Base-by-base conservation (phyloP, 2,797 vertebrate genomes). In the Amniataba percoides region DNA sequence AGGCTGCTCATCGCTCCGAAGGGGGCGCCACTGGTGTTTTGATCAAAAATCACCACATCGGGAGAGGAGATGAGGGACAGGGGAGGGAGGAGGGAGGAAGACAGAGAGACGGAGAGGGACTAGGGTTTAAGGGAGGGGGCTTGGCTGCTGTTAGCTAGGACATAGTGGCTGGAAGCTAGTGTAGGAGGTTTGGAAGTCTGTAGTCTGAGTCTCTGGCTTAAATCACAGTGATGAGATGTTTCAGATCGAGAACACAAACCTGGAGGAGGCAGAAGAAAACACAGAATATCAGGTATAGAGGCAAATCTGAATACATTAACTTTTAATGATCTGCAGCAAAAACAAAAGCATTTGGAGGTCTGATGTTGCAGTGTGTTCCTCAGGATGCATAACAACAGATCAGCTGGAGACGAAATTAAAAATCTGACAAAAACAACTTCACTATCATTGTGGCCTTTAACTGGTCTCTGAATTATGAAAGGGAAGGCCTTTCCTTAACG, bases 1-100 rank as follows among this genome's bases (percentile, higher is more conserved):
- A 97, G 95, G 96, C 95, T 97, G 77, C 87, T 87, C 98, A 99
- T 99, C 88, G 94, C 94, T 93, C 77, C 68, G 48, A 73, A 75
- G 7, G 68, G 72, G 62, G 82, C 15, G 34, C 52, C 12, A 18
- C 71, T 60, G 31, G 45, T 71, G 36, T 52, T 42, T 25, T n/a
- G 4, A 46, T 62, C 40, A 71, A 34, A 77, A 74, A 73, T 90
- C 79, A 87, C 64, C 70, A 76, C 84, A 89, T 88, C 21, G 25
- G 84, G 63, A 58, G 16, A 25, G 11, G 12, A 72, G 61, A 80
- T n/a, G 18, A 40, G 48, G 57, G 21, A 65, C 0, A 1, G 12
- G 7, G 42, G 2, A 45, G 61, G 51, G 74, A 51, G 36, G 65
- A 60, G 61, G 51, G 74, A 51, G 36, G 65, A 60, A 34, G 53